Evolutionary conservation across 2,113 vertebrate species (phyloP).

Genomic region (Cynopterus brachyotis): DNA sequence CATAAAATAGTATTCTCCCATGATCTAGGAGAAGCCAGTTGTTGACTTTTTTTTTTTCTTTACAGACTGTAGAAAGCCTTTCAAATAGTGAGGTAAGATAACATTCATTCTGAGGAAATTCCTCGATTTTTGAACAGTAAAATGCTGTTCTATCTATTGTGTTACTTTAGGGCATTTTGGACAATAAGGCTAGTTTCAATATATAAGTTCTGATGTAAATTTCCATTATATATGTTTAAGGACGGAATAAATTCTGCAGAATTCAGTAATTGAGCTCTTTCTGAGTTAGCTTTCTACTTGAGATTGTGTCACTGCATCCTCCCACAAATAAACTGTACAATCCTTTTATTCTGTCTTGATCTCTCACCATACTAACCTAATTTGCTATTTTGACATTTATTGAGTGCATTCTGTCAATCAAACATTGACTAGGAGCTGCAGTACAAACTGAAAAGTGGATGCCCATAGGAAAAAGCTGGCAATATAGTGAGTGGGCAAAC

Average conservation of each 20-base stretch:
- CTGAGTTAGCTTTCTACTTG: neutral
- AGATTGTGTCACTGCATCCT: neutral
- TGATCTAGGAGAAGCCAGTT: neutral
- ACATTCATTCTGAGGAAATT: neutral
- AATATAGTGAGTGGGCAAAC: neutral
- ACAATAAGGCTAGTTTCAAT: neutral
- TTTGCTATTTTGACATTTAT: neutral
- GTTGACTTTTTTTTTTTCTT: neutral
- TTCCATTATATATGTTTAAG: neutral
- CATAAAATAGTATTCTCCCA: neutral
- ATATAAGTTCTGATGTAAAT: neutral
- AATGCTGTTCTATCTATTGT: neutral
- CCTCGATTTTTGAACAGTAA: neutral
- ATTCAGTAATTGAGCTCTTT: neutral
- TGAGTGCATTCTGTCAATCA: neutral
- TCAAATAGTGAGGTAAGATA: slow-evolving; percentile 61
- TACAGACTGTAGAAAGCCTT: slow-evolving; percentile 20
- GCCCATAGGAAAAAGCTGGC: neutral
- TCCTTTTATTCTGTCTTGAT: neutral
- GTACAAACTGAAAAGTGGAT: neutral
- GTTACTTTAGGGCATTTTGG: neutral
- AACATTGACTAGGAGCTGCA: neutral
- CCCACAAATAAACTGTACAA: neutral
- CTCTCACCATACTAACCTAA: neutral
- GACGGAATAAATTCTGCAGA: neutral